Evolutionary conservation across 2,888 invertebrate species (phyloP).

Genomic region (Hydrotaea cyrtoneurina): DNA sequence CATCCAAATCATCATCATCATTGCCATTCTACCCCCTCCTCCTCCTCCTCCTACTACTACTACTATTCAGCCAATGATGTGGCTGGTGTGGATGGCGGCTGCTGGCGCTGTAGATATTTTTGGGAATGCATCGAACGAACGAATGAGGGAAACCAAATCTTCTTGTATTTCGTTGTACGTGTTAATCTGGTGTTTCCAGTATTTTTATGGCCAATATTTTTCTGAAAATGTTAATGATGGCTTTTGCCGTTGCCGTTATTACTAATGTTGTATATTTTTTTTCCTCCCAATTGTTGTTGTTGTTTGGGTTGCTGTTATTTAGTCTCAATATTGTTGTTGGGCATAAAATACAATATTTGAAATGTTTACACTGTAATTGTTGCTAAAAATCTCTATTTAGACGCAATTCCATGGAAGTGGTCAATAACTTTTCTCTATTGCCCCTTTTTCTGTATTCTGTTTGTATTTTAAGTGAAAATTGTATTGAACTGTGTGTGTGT

Average conservation of each 20-base stretch:
- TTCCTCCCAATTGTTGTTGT: background rate
- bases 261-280: background rate
- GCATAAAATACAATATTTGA: slow-evolving; percentile 12
- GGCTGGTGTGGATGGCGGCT: background rate
- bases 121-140: background rate
- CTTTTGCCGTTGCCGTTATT: background rate
- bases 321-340: background rate
- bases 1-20: too few species aligned
- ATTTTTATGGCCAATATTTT: background rate
- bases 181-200: slow-evolving; percentile 18
- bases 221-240: background rate
- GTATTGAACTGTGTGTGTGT: background rate
- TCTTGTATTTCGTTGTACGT: background rate
- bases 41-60: too few species aligned
- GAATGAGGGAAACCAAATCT: background rate
- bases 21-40: too few species aligned
- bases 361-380: slow-evolving; percentile 50
- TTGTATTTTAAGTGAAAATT: slow-evolving; percentile 11
- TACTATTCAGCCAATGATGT: background rate
- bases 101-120: background rate
- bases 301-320: slow-evolving; percentile 12
- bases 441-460: background rate
- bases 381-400: background rate
- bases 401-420: background rate
- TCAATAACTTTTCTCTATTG: background rate